Evolutionary conservation across 2,113 vertebrate species (phyloP).

Genomic region (Peucedramus taeniatus): DNA sequence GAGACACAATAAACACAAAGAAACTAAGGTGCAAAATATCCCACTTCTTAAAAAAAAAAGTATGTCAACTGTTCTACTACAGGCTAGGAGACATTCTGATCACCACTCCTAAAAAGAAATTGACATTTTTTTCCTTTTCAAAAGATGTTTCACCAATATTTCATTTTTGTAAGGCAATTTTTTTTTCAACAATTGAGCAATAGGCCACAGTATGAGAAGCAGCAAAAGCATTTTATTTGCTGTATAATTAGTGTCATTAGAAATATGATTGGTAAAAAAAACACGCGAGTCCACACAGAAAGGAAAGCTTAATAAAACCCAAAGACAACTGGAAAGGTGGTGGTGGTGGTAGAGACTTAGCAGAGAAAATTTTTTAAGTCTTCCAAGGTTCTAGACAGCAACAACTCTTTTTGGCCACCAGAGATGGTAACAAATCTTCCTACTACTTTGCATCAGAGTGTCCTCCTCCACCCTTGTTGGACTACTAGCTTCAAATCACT

Average conservation of each 20-base stretch:
- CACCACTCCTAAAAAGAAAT: not conserved
- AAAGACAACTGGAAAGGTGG: not conserved
- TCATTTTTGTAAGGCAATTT: not conserved
- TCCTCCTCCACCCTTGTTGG: not conserved
- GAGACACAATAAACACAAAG: not conserved
- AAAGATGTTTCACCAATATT: not conserved
- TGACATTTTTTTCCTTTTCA: not conserved
- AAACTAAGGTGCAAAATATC: not conserved
- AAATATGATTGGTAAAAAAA: constrained; percentile 41
- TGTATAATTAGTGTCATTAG: constrained; percentile 47
- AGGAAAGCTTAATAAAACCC: constrained; percentile 31
- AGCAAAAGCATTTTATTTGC: constrained; percentile 60
- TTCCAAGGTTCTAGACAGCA: not conserved
- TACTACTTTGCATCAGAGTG: not conserved
- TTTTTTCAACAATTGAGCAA: constrained; percentile 23
- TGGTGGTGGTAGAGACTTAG: not conserved
- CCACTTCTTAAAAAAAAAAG: not conserved
- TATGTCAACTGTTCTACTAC: not conserved
- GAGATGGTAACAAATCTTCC: not conserved
- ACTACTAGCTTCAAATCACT: not conserved
- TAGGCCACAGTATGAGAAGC: constrained; percentile 22
- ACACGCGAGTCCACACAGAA: constrained; percentile 11
- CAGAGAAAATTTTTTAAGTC: not conserved
- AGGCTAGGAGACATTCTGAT: not conserved
- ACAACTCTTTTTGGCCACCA: not conserved